phyloP scores from a whole-genome alignment of 2,888 invertebrate species.

The Epistrophe eligans region DNA sequence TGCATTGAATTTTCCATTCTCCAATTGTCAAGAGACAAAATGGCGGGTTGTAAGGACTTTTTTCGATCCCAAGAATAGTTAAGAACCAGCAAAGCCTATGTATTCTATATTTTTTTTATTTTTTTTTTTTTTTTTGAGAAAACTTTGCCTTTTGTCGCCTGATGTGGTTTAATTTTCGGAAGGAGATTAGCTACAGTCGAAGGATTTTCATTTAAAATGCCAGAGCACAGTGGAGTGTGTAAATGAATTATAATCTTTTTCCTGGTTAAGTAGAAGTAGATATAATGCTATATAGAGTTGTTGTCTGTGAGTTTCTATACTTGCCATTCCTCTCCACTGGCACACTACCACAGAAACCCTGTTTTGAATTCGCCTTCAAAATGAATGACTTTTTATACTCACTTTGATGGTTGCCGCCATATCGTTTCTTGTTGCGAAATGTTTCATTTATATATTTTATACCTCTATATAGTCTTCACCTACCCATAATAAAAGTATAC shows the following conservation, averaged over 20 bases:
- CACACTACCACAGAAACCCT: not conserved
- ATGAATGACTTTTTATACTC: slow-evolving; percentile 28
- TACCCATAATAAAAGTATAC: not conserved
- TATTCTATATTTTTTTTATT: not conserved
- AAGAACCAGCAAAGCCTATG: slow-evolving; percentile 29
- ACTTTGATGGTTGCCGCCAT: slow-evolving; percentile 19
- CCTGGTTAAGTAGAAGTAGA: not conserved
- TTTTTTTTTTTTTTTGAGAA: slow-evolving; percentile 13
- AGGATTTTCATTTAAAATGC: slow-evolving; percentile 28
- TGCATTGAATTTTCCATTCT: slow-evolving; percentile 56
- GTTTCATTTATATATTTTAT: not conserved
- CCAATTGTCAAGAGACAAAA: slow-evolving; percentile 34
- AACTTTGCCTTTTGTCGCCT: slow-evolving; percentile 55
- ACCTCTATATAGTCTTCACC: not conserved
- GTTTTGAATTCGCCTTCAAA: slow-evolving; percentile 3
- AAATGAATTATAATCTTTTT: slow-evolving; percentile 44
- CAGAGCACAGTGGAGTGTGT: slow-evolving; percentile 42
- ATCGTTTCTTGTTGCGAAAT: slow-evolving; percentile 23
- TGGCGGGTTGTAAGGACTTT: not conserved
- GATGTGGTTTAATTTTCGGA: slow-evolving; percentile 39
- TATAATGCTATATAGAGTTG: not conserved
- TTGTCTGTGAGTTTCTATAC: not conserved
- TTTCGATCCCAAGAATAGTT: slow-evolving; percentile 21
- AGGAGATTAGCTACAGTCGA: slow-evolving; percentile 39
- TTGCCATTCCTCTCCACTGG: not conserved